Base-by-base conservation (phyloP, 2,888 invertebrate species). In the Bombylius discolor region DNA sequence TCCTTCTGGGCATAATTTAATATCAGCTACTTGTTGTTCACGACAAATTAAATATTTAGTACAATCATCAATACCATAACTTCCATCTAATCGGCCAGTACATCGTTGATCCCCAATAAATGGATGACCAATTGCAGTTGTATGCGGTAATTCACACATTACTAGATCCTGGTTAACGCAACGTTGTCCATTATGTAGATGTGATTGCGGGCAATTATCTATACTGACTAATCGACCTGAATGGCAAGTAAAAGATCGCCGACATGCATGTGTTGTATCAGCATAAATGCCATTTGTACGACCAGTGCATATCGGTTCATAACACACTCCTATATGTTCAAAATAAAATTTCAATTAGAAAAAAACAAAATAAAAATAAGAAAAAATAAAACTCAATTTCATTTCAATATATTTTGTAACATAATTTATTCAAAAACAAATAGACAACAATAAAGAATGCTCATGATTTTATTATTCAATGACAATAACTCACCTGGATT, bases 251-350 rank as follows among this genome's bases (percentile, higher is more conserved):
- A 79, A 71, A 34, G 72, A 71, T 13, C 81, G 76, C 0, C 76
- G 76, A 63, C 81, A 81, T 53, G 77, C 76, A 63, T 81, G 79
- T 4, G 79, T 79, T 6, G 79, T 73, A 65, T 82, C 81, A 33
- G 78, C 76, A 65, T 80, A 79, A 47, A 73, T 68, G 1, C 81
- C 81, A 67, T 81, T 78, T 3, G 77, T 73, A 47, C 79, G 71
- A 3, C 80, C 80, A 8, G 77, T 75, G 65, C 81, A 82, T 47
- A 80, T 73, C 13, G 80, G 79, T 62, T 81, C 81, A 68, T 78
- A 80, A 69, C 81, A 81, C 33, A 77, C 75, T 51, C 79, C 79
- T 67, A 49, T 31, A 58, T 57, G 48, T n/a, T n/a, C n/a, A n/a
- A n/a, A n/a, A n/a, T n/a, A n/a, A n/a, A n/a, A n/a, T n/a, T n/a